A percentile compares a stretch with the other conserved stretches of the same genome.
phyloP scores from a whole-genome alignment of 2,113 vertebrate species.

The Syrrhaptes paradoxus region DNA sequence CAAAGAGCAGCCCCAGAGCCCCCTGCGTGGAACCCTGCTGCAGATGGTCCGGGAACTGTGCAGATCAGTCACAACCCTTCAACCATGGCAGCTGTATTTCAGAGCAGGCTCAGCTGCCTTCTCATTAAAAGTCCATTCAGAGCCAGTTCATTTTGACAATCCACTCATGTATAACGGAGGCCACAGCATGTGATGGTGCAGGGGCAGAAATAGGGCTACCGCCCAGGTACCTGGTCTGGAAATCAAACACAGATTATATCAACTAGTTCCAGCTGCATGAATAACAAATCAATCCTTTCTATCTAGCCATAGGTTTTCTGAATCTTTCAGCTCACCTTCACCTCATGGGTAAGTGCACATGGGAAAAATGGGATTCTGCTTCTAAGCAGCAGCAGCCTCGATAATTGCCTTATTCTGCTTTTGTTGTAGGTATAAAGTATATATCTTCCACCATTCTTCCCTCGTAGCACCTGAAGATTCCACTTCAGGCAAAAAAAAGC shows the following conservation, averaged over 20 bases:
- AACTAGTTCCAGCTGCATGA: not conserved
- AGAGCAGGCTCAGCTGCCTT: not conserved
- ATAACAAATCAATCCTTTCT: not conserved
- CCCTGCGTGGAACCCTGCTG: not conserved
- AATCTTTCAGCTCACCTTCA: not conserved
- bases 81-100: not conserved
- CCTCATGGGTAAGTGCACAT: not conserved
- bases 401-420: not conserved
- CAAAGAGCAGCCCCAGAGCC: not conserved
- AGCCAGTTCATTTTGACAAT: not conserved
- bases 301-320: not conserved
- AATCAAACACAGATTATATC: not conserved
- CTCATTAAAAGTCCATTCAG: not conserved
- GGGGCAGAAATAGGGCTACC: not conserved
- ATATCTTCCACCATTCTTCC: not conserved
- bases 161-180: not conserved
- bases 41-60: rapidly evolving
- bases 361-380: not conserved
- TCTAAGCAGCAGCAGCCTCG: not conserved
- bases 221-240: not conserved
- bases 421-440: not conserved
- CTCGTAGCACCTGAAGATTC: not conserved
- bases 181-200: no score
- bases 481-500: not conserved
- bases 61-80: rapidly evolving